Conservation (phyloP, 2,113 vertebrate genomes). For the Talpa occidentalis region DNA sequence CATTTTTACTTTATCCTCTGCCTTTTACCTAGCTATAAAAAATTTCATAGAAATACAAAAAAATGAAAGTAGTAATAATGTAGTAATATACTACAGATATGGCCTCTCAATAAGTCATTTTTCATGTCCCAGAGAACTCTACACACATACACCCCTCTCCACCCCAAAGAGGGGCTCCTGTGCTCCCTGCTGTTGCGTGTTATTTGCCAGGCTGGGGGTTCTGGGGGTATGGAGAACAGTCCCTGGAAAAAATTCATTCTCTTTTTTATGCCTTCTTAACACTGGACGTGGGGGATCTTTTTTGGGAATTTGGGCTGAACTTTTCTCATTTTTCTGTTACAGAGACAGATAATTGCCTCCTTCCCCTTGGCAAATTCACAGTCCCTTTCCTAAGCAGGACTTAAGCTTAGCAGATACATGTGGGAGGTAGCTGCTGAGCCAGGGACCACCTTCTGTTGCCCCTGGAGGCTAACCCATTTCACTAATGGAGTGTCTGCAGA, state of each 20-base stretch:
- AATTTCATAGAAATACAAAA: background rate
- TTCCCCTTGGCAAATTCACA: background rate
- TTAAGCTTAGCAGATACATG: too few relatives aligned
- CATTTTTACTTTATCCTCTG: background rate
- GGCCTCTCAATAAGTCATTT: background rate
- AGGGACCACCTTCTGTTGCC: background rate
- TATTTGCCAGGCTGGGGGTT: background rate
- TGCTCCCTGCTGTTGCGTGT: background rate
- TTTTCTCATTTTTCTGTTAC: background rate
- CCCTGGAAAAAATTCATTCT: background rate
- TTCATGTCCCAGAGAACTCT: background rate
- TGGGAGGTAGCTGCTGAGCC: background rate
- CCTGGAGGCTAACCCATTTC: background rate
- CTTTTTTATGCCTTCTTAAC: background rate
- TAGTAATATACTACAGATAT: background rate
- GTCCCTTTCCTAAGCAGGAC: background rate
- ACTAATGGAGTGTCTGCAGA: background rate
- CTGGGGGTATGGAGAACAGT: too few relatives aligned
- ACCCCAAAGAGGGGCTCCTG: background rate
- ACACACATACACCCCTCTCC: too few relatives aligned
- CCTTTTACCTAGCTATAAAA: background rate
- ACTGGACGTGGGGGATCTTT: background rate
- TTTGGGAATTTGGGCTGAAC: background rate
- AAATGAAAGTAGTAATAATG: too few relatives aligned
- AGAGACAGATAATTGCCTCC: background rate